phyloP scores from a whole-genome alignment of 1,140 invertebrate genomes.

The Micrasema longulum region DNA sequence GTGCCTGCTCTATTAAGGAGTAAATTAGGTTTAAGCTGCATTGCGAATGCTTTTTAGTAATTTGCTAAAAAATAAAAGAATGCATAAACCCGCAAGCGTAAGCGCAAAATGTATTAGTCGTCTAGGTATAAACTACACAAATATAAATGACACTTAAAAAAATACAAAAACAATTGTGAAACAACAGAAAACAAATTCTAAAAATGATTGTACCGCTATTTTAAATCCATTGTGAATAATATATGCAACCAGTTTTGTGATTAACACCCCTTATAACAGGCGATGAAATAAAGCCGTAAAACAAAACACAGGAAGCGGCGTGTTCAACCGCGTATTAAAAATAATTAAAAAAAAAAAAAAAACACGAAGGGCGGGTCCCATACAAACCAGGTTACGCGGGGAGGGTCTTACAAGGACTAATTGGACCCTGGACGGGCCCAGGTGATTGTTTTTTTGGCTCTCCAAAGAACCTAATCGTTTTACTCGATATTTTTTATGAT shows the following conservation, averaged over 20 bases:
- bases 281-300: conserved; percentile 37
- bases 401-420: conserved; percentile 28
- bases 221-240: conserved; percentile 9
- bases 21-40: no score
- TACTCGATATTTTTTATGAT: no score
- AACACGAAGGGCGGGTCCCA: conserved; percentile 19
- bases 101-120: no score
- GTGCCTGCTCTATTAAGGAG: no score
- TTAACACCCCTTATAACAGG: conserved; percentile 18
- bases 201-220: no score
- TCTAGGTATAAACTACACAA: no score
- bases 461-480: conserved; percentile 11
- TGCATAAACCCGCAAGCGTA: no score
- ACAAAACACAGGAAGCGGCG: conserved; percentile 43
- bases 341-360: conserved; percentile 43
- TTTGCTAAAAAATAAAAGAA: no score
- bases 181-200: no score
- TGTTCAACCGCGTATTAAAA: conserved; percentile 41
- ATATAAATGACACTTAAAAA: no score
- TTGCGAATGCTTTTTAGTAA: no score
- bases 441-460: conserved; percentile 18
- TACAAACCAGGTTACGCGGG: conserved; percentile 37
- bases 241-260: conserved; percentile 2
- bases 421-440: conserved; percentile 12
- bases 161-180: no score